Conservation (phyloP, 2,113 vertebrate genomes). For the Pantherophis guttatus region DNA sequence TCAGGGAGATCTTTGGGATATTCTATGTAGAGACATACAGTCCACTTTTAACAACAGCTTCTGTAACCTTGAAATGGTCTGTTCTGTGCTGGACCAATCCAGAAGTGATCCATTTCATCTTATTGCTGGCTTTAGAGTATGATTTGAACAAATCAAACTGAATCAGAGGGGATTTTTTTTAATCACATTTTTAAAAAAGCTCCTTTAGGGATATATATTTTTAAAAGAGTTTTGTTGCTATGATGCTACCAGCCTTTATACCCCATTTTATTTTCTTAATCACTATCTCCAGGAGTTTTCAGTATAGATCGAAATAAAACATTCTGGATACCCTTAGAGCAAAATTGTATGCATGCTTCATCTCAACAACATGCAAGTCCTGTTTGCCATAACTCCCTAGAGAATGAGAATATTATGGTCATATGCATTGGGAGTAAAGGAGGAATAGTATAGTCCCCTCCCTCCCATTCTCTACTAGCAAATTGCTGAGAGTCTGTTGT, state of each 20-base stretch:
- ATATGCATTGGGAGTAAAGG: not conserved
- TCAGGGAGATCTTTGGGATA: not conserved
- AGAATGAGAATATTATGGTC: not conserved
- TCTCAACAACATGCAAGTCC: not conserved
- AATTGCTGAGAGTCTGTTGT: not conserved
- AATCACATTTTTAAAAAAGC: too few relatives aligned
- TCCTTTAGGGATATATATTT: too few relatives aligned
- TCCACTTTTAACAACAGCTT: not conserved
- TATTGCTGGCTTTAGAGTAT: not conserved
- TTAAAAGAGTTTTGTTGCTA: too few relatives aligned
- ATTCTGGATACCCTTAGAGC: not conserved
- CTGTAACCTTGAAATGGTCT: not conserved
- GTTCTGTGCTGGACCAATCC: not conserved
- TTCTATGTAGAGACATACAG: not conserved
- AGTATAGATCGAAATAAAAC: not conserved
- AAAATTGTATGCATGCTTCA: not conserved
- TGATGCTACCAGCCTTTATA: too few relatives aligned
- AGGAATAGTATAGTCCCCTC: not conserved
- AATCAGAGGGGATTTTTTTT: not conserved
- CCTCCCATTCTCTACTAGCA: not conserved
- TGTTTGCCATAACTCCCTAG: not conserved
- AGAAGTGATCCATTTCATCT: not conserved
- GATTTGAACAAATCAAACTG: not conserved
- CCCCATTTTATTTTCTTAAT: too few relatives aligned
- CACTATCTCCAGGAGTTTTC: not conserved